Evolutionary conservation across 1,140 invertebrate species (phyloP), one percentile per base, ranked within the genome.

Genomic region (Ectropis grisescens): DNA sequence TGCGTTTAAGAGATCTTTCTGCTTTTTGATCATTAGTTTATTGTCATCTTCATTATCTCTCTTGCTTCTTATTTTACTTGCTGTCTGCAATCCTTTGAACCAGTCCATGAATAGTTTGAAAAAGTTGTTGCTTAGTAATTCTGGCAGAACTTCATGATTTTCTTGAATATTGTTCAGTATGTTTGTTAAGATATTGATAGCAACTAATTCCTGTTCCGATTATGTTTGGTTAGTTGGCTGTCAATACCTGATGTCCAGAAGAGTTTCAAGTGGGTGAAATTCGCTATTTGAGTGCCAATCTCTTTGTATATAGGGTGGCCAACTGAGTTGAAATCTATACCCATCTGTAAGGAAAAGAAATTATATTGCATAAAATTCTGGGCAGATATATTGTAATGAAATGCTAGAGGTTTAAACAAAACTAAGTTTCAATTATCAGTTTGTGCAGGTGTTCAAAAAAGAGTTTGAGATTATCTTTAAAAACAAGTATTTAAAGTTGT

Each of bases 281-380:
- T 52, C 2, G 70, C 62, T 26, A 88, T 47, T 47, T 82, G 58
- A 52, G 78, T 68, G 16, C 82, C 82, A 46, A 89, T 84, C 33
- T 84, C 51, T 43, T 86, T 79, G 57, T 86, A 88, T 19, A 89
- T 62, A 25, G 88, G 87, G 69, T 90, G 88, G 35, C 82, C 79
- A 22, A 83, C 65, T 19, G 79, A 83, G 39, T 82, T 62, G 44
- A 85, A 79, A 57, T 86, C 84, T 28, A 87, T 85, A 33, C 85
- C 82, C 37, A 82, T 75, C 88, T 88, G 65, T 39, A 84, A 82
- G 53, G 32, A 30, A 38, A 26, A 25, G 1, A 27, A 35, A 44
- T 40, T 30, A 36, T 16, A 32, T 35, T 14, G 36, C 25, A 23
- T 31, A 32, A 13, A 41, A 33, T 2, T 10, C 2, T 2, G n/a